Evolutionary conservation across 2,797 vertebrate species (phyloP), one percentile per base, ranked within the genome.

Genomic region (Sebastes cheni): DNA sequence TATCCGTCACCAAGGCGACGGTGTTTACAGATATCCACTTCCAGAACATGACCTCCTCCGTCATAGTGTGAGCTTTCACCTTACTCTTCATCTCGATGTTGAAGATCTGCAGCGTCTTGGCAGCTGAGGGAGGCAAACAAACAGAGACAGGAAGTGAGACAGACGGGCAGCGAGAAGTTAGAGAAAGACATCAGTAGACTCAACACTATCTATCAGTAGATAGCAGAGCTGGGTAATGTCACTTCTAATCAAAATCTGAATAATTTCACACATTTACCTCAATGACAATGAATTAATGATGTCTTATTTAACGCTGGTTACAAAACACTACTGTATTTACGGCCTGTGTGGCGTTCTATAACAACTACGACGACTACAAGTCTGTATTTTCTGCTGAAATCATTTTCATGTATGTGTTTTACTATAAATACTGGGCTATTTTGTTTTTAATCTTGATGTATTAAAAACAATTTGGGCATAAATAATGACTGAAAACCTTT

Each of bases 71-170:
- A 71, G 98, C 97, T 94, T 98, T 99, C 95, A 98, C 95, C 94
- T 98, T 99, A 81, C 97, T 99, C 95, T 98, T 99, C 96, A 97
- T 98, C 92, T 98, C 98, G 76, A 98, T 98, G 94, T 98, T 99
- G 92, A 99, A 98, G 86, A 98, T 98, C 89, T 98, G 98, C 86
- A 99, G 96, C 0, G 96, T 98, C 93, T 98, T 98, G 72, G 97
- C 97, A 68, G 97, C 98, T 99, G 88, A 81, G 39, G 58, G 39
- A 62, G 36, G 76, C 30, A n/a, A 60, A 62, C 30, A 62, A 56
- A 72, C 20, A 62, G 11, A 42, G 36, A 8, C 39, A 12, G 11
- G 10, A 23, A 1, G 20, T 90, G 67, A 89, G 78, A 83, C 18
- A 59, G 34, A 70, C 8, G 27, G 50, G 42, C n/a, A 50, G 54